Evolutionary conservation across 2,888 invertebrate species (phyloP), one percentile per base, ranked within the genome.

Genomic region (Lycaena phlaeas): DNA sequence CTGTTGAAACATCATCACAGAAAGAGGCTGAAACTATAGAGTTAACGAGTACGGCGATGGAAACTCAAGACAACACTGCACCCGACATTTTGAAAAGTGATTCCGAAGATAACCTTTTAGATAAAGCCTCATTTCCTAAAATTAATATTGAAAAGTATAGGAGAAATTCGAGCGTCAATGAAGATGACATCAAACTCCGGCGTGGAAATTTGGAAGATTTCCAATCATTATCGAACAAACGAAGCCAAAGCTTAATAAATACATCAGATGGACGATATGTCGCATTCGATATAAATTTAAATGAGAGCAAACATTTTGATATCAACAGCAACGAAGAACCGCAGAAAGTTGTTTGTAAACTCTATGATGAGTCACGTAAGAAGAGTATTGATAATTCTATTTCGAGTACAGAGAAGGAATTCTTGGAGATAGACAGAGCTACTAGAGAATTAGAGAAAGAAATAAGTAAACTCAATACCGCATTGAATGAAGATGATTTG

Each of bases 361-460:
- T 82, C 15, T 76, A 79, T 49, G 66, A 71, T 10, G 49, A 62
- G 12, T 53, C 63, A 34, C 60, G 71, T 43, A 81, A 82, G 54
- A 68, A 71, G 44, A 84, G 82, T 46, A 55, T 78, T 39, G 81
- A 82, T 42, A 77, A 58, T 42, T 62, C 82, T 12, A 60, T 79
- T 48, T 81, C 84, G 9, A 79, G 75, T 44, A 86, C 77, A 10
- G 81, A 78, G 57, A 82, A 71, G 48, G 84, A 86, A 48, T 86
- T 84, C 46, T 58, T 73, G 44, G 84, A 84, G 64, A 85, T 85
- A 34, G 81, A 81, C 47, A 77, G 64, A 57, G 82, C 82, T 5
- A 77, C 75, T 10, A 59, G 75, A 47, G 77, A 84, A 49, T 65
- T 79, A 3, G 81, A 85, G 55, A 72, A 75, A 49, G 77, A 85